Conservation (phyloP, 2,113 vertebrate genomes). For the Archilochus colubris region DNA sequence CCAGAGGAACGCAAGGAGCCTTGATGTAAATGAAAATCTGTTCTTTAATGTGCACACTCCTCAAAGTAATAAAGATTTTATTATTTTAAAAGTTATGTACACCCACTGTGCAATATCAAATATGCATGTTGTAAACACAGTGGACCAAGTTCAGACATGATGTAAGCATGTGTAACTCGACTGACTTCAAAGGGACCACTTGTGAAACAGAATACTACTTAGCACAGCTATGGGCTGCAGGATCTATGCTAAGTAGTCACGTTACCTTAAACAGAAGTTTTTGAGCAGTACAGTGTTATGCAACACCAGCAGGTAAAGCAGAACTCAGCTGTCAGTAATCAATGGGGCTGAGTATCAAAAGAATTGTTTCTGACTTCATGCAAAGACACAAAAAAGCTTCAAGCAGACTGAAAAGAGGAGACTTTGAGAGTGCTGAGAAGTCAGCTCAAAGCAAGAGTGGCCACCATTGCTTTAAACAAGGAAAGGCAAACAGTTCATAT, state of each 20-base stretch:
- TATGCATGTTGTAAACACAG: conserved; percentile 58
- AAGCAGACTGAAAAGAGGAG: not conserved
- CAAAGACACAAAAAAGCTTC: not conserved
- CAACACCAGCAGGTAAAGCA: conserved; percentile 18
- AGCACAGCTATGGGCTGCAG: not conserved
- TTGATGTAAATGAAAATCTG: conserved; percentile 46
- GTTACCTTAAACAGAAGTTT: conserved; percentile 7
- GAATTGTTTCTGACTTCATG: not conserved
- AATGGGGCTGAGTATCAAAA: not conserved
- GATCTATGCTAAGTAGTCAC: not conserved
- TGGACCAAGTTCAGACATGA: conserved; percentile 55
- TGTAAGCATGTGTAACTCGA: conserved; percentile 59
- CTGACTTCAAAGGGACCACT: conserved; percentile 51
- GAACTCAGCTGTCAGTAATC: not conserved
- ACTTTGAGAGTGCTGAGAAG: not conserved
- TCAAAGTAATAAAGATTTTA: conserved; percentile 63
- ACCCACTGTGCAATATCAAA: conserved; percentile 64
- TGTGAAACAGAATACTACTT: conserved; percentile 54
- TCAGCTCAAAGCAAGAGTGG: not conserved
- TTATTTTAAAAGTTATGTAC: conserved; percentile 46
- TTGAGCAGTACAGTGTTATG: conserved; percentile 1
- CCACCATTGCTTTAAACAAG: not conserved
- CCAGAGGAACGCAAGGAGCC: conserved; percentile 8
- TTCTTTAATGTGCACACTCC: conserved; percentile 48
- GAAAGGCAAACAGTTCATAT: not conserved